A percentile compares a stretch with the other conserved stretches of the same genome.
Evolutionary conservation across 2,888 invertebrate genomes (phyloP).

Genomic region (Helicoverpa assulta): DNA sequence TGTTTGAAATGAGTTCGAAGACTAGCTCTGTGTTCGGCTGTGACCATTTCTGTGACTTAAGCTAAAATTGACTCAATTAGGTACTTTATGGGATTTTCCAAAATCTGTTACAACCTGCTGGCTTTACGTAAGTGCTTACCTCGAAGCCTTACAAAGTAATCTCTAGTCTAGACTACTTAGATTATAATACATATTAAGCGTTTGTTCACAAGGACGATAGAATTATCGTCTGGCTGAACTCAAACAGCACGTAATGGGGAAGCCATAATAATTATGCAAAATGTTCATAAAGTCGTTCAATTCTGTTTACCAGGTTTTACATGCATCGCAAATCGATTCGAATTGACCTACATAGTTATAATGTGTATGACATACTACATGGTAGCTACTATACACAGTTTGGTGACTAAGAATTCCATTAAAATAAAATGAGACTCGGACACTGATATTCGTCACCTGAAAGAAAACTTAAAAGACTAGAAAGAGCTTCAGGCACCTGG

Average conservation of each 20-base stretch:
- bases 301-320: conserved; percentile 27
- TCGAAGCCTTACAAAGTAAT: conserved; percentile 16
- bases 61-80: too few species aligned
- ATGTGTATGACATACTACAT: neutral
- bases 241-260: conserved; percentile 27
- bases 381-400: too few species aligned
- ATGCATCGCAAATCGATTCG: conserved; percentile 10
- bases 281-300: conserved; percentile 20
- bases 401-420: too few species aligned
- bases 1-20: too few species aligned
- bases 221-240: conserved; percentile 30
- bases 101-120: neutral
- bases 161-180: conserved; percentile 35
- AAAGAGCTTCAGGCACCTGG: too few species aligned
- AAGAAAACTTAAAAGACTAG: too few species aligned
- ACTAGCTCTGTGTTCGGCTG: too few species aligned
- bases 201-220: conserved; percentile 3
- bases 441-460: too few species aligned
- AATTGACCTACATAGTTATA: conserved; percentile 35
- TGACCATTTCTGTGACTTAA: too few species aligned
- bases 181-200: conserved; percentile 21
- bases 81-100: neutral
- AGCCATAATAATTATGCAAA: conserved; percentile 42
- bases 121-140: conserved; percentile 17
- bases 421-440: too few species aligned